Base-by-base conservation (phyloP, 1,140 invertebrate species). In the Pentalonia nigronervosa region DNA sequence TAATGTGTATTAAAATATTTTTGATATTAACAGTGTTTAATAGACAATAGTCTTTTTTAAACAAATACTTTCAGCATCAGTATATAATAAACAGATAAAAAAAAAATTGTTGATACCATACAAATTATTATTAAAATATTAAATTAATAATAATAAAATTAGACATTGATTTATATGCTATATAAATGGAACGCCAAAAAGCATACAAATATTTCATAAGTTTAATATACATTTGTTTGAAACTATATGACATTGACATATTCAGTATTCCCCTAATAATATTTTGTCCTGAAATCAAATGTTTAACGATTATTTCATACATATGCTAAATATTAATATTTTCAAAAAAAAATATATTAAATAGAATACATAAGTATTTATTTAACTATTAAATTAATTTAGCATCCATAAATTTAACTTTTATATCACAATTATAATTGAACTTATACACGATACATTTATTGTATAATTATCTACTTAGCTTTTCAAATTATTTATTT, bases 61-160 rank as follows among this genome's bases (percentile, higher is more conserved):
- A 76, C 60, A 76, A 76, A 76, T 76, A 76, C 60, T 76, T 76
- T 76, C n/a, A 76, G 60, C 60, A 76, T n/a, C n/a, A 76, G 14
- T 76, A n/a, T 76, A 76, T 76, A 76, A 76, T n/a, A 76, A 76
- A 76, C 60, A 76, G 60, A 76, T 76, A 76, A 76, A 76, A 67
- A 41, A 76, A 76, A 67, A n/a, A 14, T 76, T 76, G 60, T 76
- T 76, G 30, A 76, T 76, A 76, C n/a, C 60, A 76, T 17, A 76
- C 60, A 76, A 76, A 76, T 76, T n/a, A 76, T n/a, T 76, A 76
- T 76, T 76, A 76, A 76, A 76, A 76, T 76, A n/a, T 76, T n/a
- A 76, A 76, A 34, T n/a, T 76, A n/a, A 76, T 76, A 76, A 76
- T 76, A 34, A 76, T n/a, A 76, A 76, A 7, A 76, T n/a, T 76